Evolutionary conservation across 1,140 invertebrate genomes (phyloP).

Genomic region (Caenorhabditis elegans): WBcel235 BX284604.4:2364501-2365000

Average conservation of each 20-base stretch:
- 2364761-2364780: conserved; percentile 51
- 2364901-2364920: conserved; percentile 35
- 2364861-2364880: conserved; percentile 35
- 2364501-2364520: no score
- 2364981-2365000: no score
- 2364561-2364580: no score
- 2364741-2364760: conserved; percentile 41
- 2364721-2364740: conserved; percentile 29
- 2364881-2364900: conserved; percentile 23
- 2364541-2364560: no score
- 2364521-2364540: no score
- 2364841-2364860: conserved; percentile 37
- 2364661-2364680: no score
- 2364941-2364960: conserved; percentile 23
- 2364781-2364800: conserved; percentile 50
- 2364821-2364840: conserved; percentile 41
- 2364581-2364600: no score
- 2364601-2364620: no score
- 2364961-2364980: neutral
- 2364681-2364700: no score
- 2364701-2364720: neutral
- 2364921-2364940: neutral
- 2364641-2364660: no score
- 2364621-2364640: no score
- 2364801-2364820: neutral